These are phyloP conservation scores for Anhinga anhinga DNA, from an alignment of 2,113 vertebrate species.

Conservation along the genomic window DNA sequence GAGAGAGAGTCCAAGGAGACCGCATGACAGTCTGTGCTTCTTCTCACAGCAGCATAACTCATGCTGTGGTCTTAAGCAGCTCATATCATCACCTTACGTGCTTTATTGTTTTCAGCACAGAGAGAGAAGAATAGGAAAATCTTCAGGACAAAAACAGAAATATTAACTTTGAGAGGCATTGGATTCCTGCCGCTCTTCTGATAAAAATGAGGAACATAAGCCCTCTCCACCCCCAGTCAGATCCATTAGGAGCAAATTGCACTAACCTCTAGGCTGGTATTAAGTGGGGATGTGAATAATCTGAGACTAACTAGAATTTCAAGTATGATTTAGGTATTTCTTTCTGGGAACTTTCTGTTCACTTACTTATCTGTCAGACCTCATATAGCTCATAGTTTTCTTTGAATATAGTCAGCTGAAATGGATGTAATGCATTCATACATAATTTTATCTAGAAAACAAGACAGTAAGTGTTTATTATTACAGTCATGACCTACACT, in stretches of 20 bases:
- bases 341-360: neutral
- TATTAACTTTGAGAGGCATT: neutral
- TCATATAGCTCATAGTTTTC: neutral
- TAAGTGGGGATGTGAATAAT: neutral
- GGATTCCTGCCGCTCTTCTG: neutral
- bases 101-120: neutral
- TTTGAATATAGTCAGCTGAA: neutral
- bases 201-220: neutral
- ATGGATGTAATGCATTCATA: neutral
- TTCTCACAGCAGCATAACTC: neutral
- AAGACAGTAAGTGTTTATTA: neutral
- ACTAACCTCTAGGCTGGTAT: neutral
- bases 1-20: neutral
- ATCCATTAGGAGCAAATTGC: neutral
- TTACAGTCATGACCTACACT: neutral
- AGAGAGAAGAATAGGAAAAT: neutral
- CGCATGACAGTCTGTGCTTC: neutral
- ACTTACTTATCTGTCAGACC: neutral
- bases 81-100: neutral
- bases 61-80: neutral
- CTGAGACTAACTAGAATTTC: neutral
- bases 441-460: neutral
- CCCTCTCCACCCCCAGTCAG: neutral
- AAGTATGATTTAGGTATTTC: neutral
- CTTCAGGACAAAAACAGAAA: neutral